Evolutionary conservation across 1,140 invertebrate species (phyloP).

Genomic region (Cotesia typhae): DNA sequence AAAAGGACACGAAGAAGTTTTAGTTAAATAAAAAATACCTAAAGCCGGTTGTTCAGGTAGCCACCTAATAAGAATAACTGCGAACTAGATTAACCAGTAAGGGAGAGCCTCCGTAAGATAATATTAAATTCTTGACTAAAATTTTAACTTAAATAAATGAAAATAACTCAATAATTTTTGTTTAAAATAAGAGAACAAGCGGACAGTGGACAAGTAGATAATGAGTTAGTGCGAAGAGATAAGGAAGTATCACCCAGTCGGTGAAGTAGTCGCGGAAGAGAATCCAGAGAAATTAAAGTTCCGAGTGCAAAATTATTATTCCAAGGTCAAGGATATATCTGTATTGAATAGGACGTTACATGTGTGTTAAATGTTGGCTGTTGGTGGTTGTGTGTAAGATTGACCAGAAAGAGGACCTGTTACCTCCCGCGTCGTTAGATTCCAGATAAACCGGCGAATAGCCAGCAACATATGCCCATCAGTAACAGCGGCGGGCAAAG

Average conservation of each 20-base stretch:
- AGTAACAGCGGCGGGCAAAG: constrained; percentile 17
- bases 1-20: neutral
- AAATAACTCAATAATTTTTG: too few relatives aligned
- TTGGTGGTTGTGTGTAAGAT: neutral
- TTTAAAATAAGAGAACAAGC: neutral
- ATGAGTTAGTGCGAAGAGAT: neutral
- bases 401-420: constrained; percentile 18
- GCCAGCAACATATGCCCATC: constrained; percentile 18
- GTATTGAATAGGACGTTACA: neutral
- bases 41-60: constrained; percentile 1
- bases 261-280: constrained; percentile 2
- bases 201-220: neutral
- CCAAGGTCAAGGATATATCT: constrained; percentile 18
- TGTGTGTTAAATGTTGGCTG: neutral
- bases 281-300: constrained; percentile 12
- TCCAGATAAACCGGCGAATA: constrained; percentile 32
- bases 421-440: constrained; percentile 39
- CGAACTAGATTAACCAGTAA: constrained; percentile 22
- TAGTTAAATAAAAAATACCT: neutral
- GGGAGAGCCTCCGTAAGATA: neutral
- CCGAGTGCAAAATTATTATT: constrained; percentile 24
- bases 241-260: neutral
- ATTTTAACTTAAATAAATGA: too few relatives aligned
- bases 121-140: too few relatives aligned
- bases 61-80: constrained; percentile 16